Evolutionary conservation across 2,113 vertebrate species (phyloP), one percentile per base, ranked within the genome.

Genomic region (Forbesichthys agassizii): DNA sequence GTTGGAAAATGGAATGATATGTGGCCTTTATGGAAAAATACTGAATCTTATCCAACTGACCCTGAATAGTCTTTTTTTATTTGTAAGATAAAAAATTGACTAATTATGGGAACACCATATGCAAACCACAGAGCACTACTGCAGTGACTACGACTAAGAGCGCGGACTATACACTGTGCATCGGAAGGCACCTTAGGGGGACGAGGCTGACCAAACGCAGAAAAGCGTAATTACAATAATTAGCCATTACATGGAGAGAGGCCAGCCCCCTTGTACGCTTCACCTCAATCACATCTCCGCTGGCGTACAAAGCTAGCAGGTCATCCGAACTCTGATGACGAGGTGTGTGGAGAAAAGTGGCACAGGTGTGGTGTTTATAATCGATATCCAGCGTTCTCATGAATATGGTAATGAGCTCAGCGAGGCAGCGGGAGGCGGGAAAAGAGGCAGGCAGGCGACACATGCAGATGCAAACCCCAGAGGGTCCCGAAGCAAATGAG

Each of bases 401-500:
- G 84, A 90, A 88, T 90, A 92, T 89, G 86, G 81, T 86, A 90
- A 91, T 88, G 14, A 74, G 84, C 80, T 72, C 79, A 77, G 84
- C 80, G 72, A 66, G 81, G 80, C 69, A 14, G 16, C 48, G 52
- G 20, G 42, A 5, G 27, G 48, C 47, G 46, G 20, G 52, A 60
- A 11, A 81, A 78, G 71, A 77, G 66, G 76, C 72, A 68, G 53
- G 70, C 77, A 68, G 75, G 86, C 83, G 61, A 74, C 77, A 79
- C 83, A 83, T 81, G 84, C 81, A 86, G 86, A 88, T 87, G 84
- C 63, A 78, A 73, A 70, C 86, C 88, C 79, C 85, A 69, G 67
- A 85, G 87, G 79, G 77, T 66, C 73, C 83, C 68, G 68, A 64
- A 84, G 84, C 86, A 90, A 91, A 90, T 92, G 89, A 89, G 86